Evolutionary conservation across 1,140 invertebrate genomes (phyloP), one percentile per base, ranked within the genome.

Genomic region (Onthophagus taurus): DNA sequence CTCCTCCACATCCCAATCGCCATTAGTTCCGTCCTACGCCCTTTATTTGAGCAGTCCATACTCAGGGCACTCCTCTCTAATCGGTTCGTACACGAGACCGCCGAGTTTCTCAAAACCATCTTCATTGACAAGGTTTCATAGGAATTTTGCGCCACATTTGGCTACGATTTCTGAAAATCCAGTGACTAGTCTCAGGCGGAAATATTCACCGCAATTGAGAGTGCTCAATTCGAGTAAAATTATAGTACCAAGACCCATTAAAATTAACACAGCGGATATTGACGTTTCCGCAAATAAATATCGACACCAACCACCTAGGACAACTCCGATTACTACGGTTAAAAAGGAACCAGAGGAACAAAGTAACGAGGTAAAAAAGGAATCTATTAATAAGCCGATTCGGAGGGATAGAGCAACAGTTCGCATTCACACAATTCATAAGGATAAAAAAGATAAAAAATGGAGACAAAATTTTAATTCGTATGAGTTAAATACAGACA

Each of bases 241-340:
- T 45, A 72, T 70, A 49, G 65, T 73, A 18, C 61, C 72, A 2
- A 68, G 73, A 30, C 78, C 79, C 4, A 72, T 80, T 12, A 69
- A 71, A 46, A 84, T 87, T 20, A 83, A 87, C 57, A 87, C 85
- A 3, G 81, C 83, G 2, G 82, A 87, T 57, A 89, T 89, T 49
- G 85, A 89, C 61, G 83, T 89, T 0, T 81, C 81, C 0, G 67
- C 75, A 30, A 76, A 77, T 59, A 71, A 66, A 51, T 75, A 76
- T 52, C 63, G 68, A 55, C 56, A 60, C 35, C 2, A 3, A 12
- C 1, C 39, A 19, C 26, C 30, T 18, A 26, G 11, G 51, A n/a
- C 57, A 60, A 3, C 45, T 50, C 1, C 44, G 24, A 7, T 49
- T 45, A 29, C 52, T 49, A 4, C 60, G 48, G 38, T 42, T 46